Base-by-base conservation (phyloP, 2,113 vertebrate species). In the Cranoglanis bouderius region DNA sequence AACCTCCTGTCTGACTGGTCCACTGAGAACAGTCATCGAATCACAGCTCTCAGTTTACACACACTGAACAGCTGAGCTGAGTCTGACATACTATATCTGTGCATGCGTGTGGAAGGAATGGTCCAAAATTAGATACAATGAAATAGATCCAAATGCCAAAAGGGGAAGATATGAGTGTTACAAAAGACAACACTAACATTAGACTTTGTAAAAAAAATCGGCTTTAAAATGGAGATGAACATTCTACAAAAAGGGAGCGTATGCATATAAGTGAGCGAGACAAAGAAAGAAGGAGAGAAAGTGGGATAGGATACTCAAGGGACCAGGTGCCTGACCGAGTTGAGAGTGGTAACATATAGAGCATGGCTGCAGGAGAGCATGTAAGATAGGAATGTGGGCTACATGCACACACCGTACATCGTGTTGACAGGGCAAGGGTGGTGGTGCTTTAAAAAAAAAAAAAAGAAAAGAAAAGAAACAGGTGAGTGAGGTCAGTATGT, bases 221-320 rank as follows among this genome's bases (percentile, higher is more conserved):
- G 35, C 26, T 18, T 32, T 12, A 75, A 88, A 74, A 88, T 57
- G 49, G 82, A 84, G 46, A 84, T 53, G 35, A 78, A 7, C 19
- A 43, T n/a, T 53, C 32, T 32, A 55, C 5, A 46, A 81, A 82
- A 57, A 70, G 57, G 90, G 86, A 92, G 91, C 89, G 87, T 49
- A 86, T 83, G 89, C 88, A 88, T 93, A 90, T 91, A 67, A 90
- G 84, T 90, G 89, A 91, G 78, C 63, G 74, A 65, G 57, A 81
- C 57, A 82, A 57, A 87, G 55, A 82, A 65, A 59, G 38, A 80
- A 75, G 46, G 49, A 82, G 74, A 85, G 87, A 89, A 90, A 92
- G 87, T 91, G 90, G 85, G 92, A 92, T 89, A 92, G 92, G 90
- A 67, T 92, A 92, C 92, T 89, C 91, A 90, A 86, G 80, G 92